phyloP scores from a whole-genome alignment of 2,113 vertebrate species.

The Hyla sarda region DNA sequence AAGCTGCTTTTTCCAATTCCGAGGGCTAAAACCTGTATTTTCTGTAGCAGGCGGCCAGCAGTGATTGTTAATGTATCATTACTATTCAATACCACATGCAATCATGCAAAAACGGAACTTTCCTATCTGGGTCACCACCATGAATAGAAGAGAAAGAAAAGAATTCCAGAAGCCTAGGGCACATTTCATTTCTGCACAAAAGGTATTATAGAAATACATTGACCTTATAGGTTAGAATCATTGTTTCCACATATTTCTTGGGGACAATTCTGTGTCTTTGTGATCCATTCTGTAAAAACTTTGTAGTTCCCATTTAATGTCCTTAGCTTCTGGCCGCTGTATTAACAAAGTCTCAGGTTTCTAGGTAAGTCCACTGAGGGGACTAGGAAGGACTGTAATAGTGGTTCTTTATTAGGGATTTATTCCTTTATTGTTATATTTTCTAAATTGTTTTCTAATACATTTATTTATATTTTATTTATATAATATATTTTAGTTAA shows the following conservation, averaged over 20 bases:
- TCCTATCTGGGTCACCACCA: conserved; percentile 56
- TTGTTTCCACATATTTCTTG: background rate
- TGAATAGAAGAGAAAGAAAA: conserved; percentile 44
- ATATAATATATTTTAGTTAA: too few species aligned
- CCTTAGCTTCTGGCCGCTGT: background rate
- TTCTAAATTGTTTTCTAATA: too few species aligned
- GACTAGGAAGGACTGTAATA: too few species aligned
- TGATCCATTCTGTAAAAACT: background rate
- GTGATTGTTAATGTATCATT: conserved; percentile 55
- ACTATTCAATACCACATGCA: conserved; percentile 42
- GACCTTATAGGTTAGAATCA: background rate
- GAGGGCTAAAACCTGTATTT: background rate
- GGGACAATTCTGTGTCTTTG: background rate
- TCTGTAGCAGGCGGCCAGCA: conserved; percentile 21
- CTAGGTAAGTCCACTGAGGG: background rate
- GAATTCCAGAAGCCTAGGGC: conserved; percentile 15
- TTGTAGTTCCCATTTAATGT: background rate
- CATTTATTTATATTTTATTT: too few species aligned
- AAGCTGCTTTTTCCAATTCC: background rate
- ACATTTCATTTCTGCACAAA: conserved; percentile 20
- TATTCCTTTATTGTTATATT: too few species aligned
- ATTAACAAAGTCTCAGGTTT: background rate
- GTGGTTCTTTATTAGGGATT: too few species aligned
- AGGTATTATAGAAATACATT: background rate
- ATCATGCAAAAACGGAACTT: conserved; percentile 45